Conservation (phyloP, 2,113 vertebrate genomes). For the Podarcis raffonei region DNA sequence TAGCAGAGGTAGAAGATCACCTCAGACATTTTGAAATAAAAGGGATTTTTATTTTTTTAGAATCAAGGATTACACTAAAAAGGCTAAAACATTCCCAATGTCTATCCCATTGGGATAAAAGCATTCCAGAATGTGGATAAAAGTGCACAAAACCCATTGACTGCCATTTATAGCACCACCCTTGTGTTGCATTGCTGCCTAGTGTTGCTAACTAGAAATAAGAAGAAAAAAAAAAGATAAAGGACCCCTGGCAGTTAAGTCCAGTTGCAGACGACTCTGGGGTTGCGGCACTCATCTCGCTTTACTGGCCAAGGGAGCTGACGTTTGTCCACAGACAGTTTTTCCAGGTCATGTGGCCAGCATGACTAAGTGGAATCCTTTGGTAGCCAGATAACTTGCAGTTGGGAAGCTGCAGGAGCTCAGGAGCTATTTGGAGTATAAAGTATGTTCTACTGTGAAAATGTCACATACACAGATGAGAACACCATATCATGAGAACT, state of each 20-base stretch:
- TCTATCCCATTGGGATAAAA: constrained; percentile 48
- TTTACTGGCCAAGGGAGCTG: too few species aligned
- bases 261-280: too few species aligned
- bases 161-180: constrained; percentile 62
- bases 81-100: constrained; percentile 41
- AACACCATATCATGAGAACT: accelerated
- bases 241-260: too few species aligned
- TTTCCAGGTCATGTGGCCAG: too few species aligned
- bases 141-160: constrained; percentile 64
- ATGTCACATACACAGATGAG: neutral
- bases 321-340: too few species aligned
- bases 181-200: constrained; percentile 54
- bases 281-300: too few species aligned
- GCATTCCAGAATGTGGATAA: constrained; percentile 61
- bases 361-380: neutral
- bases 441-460: constrained; percentile 26
- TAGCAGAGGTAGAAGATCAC: neutral
- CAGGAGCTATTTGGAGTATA: neutral
- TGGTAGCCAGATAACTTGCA: constrained; percentile 12
- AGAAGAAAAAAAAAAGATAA: neutral
- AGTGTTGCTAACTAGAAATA: constrained; percentile 57
- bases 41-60: too few species aligned
- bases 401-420: constrained; percentile 32
- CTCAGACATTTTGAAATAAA: constrained; percentile 12
- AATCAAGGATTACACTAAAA: constrained; percentile 19